These are phyloP conservation scores for Percina caprodes DNA, from an alignment of 2,113 vertebrate genomes.

Conservation along the genomic window DNA sequence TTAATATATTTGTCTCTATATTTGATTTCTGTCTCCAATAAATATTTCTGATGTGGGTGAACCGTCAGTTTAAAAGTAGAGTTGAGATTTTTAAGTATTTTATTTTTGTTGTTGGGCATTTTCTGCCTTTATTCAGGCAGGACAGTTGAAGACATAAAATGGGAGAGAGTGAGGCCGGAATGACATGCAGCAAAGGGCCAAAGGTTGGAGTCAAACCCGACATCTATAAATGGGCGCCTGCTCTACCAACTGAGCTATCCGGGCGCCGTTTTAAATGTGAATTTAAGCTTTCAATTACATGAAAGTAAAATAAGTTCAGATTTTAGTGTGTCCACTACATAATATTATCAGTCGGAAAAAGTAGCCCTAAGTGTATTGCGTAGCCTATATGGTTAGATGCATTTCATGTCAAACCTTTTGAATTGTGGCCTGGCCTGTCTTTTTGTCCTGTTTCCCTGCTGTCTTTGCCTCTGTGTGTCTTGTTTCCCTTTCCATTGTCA, in stretches of 20 bases:
- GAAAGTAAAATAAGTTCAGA: neutral
- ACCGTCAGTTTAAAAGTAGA: neutral
- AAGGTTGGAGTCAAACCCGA: too few relatives aligned
- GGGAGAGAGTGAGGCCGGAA: too few relatives aligned
- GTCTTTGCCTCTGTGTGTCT: neutral
- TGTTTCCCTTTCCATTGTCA: constrained; percentile 28
- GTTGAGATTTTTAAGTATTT: neutral
- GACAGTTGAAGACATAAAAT: too few relatives aligned
- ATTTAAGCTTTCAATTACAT: neutral
- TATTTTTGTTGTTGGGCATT: too few relatives aligned
- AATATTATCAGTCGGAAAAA: neutral
- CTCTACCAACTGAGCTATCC: too few relatives aligned
- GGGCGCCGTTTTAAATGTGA: neutral
- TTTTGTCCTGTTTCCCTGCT: neutral
- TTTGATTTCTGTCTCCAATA: neutral
- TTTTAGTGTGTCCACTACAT: neutral
- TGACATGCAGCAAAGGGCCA: too few relatives aligned
- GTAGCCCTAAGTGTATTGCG: neutral
- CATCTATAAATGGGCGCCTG: too few relatives aligned
- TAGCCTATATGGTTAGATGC: neutral
- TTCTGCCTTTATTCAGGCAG: too few relatives aligned
- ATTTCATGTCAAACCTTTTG: constrained; percentile 14
- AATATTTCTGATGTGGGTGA: neutral
- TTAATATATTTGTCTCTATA: neutral
- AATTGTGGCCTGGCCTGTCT: neutral